These are phyloP conservation scores for Cantharis nigra DNA, from an alignment of 2,888 invertebrate genomes.

Conservation along the genomic window DNA sequence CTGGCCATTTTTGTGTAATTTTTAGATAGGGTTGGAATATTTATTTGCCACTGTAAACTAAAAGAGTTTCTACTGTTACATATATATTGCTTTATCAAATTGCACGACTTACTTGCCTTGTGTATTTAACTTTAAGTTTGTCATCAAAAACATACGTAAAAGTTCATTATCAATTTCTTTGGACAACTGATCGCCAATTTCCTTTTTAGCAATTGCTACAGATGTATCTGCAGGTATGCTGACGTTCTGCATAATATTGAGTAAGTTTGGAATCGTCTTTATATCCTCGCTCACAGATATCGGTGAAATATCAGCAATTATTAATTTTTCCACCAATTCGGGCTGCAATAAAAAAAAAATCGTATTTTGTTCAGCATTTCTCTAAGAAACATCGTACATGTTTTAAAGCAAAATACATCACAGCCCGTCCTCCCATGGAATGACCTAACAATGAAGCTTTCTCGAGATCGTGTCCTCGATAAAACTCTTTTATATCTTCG, in stretches of 20 bases:
- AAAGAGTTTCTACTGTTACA: constrained; percentile 9
- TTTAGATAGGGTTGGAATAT: constrained; percentile 72
- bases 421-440: constrained; percentile 92
- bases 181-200: constrained; percentile 68
- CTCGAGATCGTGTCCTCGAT: constrained; percentile 65
- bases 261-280: constrained; percentile 64
- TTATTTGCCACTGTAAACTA: constrained; percentile 77
- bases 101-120: constrained; percentile 44
- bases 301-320: constrained; percentile 77
- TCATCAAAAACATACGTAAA: constrained; percentile 78
- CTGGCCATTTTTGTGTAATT: constrained; percentile 67
- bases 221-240: constrained; percentile 64
- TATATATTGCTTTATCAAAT: not conserved
- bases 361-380: not conserved
- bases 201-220: constrained; percentile 70
- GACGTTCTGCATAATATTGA: constrained; percentile 69
- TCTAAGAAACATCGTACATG: constrained; percentile 58
- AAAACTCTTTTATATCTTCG: constrained; percentile 70
- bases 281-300: constrained; percentile 65
- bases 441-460: constrained; percentile 81
- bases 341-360: constrained; percentile 47
- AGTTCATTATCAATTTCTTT: constrained; percentile 60
- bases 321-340: constrained; percentile 65
- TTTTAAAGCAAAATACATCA: constrained; percentile 82
- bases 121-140: constrained; percentile 69